These are phyloP conservation scores for Copsychus sechellarum DNA, from an alignment of 2,113 vertebrate species.

Conservation along the genomic window DNA sequence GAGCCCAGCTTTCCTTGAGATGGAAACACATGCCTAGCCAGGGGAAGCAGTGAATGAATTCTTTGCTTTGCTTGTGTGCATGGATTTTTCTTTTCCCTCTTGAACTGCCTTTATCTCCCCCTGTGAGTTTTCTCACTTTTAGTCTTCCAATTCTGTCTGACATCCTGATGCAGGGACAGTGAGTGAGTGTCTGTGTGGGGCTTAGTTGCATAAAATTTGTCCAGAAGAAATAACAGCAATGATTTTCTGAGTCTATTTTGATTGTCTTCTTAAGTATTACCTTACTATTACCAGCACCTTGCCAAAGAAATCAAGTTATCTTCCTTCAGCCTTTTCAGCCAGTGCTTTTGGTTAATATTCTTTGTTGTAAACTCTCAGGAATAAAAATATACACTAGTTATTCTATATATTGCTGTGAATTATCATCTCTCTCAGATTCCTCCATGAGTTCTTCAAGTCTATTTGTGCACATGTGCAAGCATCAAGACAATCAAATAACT, in stretches of 20 bases:
- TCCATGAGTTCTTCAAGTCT: not conserved
- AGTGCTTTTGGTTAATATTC: not conserved
- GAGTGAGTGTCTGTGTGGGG: not conserved
- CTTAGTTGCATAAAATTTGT: not conserved
- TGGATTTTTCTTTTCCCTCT: not conserved
- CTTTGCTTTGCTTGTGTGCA: not conserved
- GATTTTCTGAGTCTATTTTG: constrained; percentile 19
- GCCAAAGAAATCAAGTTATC: not conserved
- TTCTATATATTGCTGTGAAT: not conserved
- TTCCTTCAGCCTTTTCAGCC: not conserved
- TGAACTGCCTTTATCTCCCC: not conserved
- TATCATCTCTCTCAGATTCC: not conserved
- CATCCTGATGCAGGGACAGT: not conserved
- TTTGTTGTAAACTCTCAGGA: not conserved
- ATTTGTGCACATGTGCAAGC: not conserved
- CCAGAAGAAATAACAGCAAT: constrained; percentile 40
- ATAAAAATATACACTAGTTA: not conserved
- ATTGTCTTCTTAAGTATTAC: not conserved
- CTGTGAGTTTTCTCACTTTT: not conserved
- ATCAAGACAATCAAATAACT: not conserved
- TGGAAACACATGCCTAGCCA: not conserved
- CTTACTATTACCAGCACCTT: not conserved
- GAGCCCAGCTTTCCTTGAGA: not conserved
- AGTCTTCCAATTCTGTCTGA: not conserved
- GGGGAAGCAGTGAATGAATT: not conserved